Evolutionary conservation across 2,888 invertebrate genomes (phyloP).

Genomic region (Ctenicera cuprea): DNA sequence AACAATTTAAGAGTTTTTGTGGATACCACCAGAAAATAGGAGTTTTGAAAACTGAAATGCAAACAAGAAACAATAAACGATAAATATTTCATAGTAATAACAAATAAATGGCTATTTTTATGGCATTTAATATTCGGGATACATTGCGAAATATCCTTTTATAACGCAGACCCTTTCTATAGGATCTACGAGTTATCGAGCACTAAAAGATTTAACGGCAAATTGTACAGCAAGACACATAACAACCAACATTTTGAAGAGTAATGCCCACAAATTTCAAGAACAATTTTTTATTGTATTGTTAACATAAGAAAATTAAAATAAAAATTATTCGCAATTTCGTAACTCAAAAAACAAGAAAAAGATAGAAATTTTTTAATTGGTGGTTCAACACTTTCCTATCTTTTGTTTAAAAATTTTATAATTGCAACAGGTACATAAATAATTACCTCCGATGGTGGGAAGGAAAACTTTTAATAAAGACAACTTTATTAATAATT

Average conservation of each 20-base stretch:
- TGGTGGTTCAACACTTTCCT: too few species aligned
- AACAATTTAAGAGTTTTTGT: too few species aligned
- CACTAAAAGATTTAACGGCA: slow-evolving; percentile 22
- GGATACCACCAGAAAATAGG: too few species aligned
- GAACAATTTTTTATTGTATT: neutral
- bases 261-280: neutral
- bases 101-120: slow-evolving; percentile 17
- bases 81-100: slow-evolving; percentile 7
- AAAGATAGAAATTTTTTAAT: too few species aligned
- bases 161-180: slow-evolving; percentile 14
- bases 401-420: too few species aligned
- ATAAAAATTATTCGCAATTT: neutral
- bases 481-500: neutral
- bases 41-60: neutral
- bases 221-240: slow-evolving; percentile 12
- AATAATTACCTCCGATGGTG: too few species aligned
- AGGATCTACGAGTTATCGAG: slow-evolving; percentile 22
- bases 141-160: slow-evolving; percentile 26
- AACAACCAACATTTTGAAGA: slow-evolving; percentile 1
- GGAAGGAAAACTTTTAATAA: neutral
- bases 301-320: too few species aligned
- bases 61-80: slow-evolving; percentile 7
- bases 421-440: too few species aligned
- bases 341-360: too few species aligned
- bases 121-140: slow-evolving; percentile 22